phyloP scores from a whole-genome alignment of 2,797 vertebrate genomes.

The Pipistrellus pygmaeus region DNA sequence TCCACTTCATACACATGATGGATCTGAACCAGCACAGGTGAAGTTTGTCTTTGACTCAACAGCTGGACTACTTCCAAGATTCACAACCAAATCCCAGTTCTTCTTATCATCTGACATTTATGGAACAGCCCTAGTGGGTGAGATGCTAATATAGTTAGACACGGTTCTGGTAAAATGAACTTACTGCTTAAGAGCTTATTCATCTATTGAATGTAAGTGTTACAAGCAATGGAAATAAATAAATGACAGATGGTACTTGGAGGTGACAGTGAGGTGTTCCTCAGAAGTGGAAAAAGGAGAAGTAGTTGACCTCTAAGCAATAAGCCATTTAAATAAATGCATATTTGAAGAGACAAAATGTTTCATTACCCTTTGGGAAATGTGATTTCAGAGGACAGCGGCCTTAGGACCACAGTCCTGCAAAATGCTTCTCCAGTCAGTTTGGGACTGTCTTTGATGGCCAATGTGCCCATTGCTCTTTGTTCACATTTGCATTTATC shows the following conservation, averaged over 20 bases:
- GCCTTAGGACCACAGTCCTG: neutral
- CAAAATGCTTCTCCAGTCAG: neutral
- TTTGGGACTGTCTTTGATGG: neutral
- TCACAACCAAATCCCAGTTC: conserved; percentile 43
- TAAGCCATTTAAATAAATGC: conserved; percentile 42
- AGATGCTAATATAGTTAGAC: conserved; percentile 64
- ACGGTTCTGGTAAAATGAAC: conserved; percentile 36
- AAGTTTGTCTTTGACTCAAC: conserved; percentile 74
- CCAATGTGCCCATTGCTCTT: neutral
- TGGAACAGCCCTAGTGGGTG: conserved; percentile 18
- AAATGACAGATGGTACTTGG: neutral
- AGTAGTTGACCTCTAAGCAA: conserved; percentile 4
- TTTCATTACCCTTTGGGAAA: conserved; percentile 22
- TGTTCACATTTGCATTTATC: neutral
- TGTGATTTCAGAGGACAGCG: neutral
- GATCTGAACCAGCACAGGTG: conserved; percentile 76
- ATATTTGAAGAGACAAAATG: conserved; percentile 3
- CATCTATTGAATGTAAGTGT: neutral
- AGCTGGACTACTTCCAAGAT: conserved; percentile 74
- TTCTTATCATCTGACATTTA: conserved; percentile 61
- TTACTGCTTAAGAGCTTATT: conserved; percentile 42
- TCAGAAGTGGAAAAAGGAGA: conserved; percentile 32
- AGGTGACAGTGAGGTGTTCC: neutral
- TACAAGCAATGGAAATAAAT: conserved; percentile 3
- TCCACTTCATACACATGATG: conserved; percentile 51